These are phyloP conservation scores for Salarias fasciatus DNA, from an alignment of 2,797 vertebrate genomes.

Conservation along the genomic window DNA sequence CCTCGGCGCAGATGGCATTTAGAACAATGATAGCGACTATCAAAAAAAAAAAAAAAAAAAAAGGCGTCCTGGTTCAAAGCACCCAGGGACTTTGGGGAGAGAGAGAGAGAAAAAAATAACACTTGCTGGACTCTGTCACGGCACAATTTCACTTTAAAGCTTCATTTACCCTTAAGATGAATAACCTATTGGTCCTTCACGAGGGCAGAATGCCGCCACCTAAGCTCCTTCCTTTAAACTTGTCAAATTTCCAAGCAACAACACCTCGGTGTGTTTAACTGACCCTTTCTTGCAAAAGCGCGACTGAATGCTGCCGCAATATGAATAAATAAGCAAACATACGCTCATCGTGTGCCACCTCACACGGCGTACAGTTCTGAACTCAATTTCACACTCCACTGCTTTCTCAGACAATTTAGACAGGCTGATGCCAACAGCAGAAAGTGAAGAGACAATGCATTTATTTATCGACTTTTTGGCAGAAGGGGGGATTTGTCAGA, in stretches of 20 bases:
- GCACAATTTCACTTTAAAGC: slow-evolving; percentile 59
- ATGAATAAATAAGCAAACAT: slow-evolving; percentile 83
- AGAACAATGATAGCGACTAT: slow-evolving; percentile 60
- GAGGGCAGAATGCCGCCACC: slow-evolving; percentile 28
- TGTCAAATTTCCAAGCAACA: slow-evolving; percentile 51
- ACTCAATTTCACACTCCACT: slow-evolving; percentile 87
- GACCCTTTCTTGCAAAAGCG: slow-evolving; percentile 62
- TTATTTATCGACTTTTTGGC: slow-evolving; percentile 81
- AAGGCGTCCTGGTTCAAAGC: slow-evolving; percentile 47
- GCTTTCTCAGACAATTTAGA: slow-evolving; percentile 85
- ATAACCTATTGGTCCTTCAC: slow-evolving; percentile 38
- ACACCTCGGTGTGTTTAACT: slow-evolving; percentile 67
- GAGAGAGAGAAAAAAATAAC: slow-evolving; percentile 7
- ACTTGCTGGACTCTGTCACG: slow-evolving; percentile 37
- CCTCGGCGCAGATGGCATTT: slow-evolving; percentile 54
- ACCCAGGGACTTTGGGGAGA: background rate
- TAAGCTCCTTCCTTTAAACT: slow-evolving; percentile 44
- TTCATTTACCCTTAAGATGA: slow-evolving; percentile 46
- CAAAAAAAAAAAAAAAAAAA: slow-evolving; percentile 35
- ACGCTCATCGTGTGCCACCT: slow-evolving; percentile 69
- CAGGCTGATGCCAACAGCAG: slow-evolving; percentile 84
- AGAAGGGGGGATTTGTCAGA: slow-evolving; percentile 72
- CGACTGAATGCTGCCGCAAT: slow-evolving; percentile 63
- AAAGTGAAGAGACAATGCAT: slow-evolving; percentile 84
- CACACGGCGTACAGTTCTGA: slow-evolving; percentile 78